These are phyloP conservation scores for Lumbricus terrestris DNA, from an alignment of 2,888 invertebrate species.

Conservation along the genomic window DNA sequence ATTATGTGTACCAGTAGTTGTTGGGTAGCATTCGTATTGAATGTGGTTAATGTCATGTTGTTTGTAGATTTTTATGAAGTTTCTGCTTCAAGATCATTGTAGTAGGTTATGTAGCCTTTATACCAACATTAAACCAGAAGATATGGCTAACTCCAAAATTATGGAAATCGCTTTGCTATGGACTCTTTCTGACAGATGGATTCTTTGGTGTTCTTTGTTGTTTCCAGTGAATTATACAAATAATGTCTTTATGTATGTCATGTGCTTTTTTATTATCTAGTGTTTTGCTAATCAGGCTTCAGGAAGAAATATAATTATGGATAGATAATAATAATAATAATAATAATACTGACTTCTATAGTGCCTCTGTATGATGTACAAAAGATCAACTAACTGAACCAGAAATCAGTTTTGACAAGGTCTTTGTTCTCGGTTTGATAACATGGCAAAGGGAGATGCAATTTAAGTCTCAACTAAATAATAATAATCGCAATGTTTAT, in stretches of 20 bases:
- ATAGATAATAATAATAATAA: not conserved
- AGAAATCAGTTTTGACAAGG: not conserved
- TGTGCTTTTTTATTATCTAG: not conserved
- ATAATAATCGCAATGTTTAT: too few species aligned
- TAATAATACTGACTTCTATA: not conserved
- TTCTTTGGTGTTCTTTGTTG: slow-evolving; percentile 3
- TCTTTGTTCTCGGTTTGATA: too few species aligned
- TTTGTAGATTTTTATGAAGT: not conserved
- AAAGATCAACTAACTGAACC: not conserved
- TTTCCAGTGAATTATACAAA: not conserved
- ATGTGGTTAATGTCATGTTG: not conserved
- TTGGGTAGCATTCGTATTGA: not conserved
- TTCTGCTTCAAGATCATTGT: not conserved
- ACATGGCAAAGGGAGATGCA: too few species aligned
- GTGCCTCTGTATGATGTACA: not conserved
- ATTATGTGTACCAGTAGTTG: not conserved
- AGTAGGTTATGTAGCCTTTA: not conserved
- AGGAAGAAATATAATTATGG: not conserved
- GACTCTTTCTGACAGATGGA: not conserved
- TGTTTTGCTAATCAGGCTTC: not conserved
- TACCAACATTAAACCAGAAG: not conserved
- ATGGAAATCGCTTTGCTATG: not conserved
- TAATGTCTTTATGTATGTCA: not conserved
- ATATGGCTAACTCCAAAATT: not conserved
- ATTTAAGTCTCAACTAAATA: too few species aligned